Evolutionary conservation across 2,888 invertebrate genomes (phyloP), one percentile per base, ranked within the genome.

Genomic region (Macropis europaea): DNA sequence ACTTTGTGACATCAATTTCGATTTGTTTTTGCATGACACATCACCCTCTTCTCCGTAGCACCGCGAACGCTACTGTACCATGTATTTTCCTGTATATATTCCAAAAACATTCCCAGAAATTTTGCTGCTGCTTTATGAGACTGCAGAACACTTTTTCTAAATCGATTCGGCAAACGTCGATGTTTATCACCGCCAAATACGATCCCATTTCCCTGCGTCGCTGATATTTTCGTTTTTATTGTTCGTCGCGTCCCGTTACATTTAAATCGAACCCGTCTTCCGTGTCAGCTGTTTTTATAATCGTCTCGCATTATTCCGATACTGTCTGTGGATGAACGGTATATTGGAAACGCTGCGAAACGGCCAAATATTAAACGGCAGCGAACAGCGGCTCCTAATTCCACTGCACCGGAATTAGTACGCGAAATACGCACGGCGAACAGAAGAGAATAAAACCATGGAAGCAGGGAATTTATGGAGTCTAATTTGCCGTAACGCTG

Each of bases 251-350:
- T 28, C 13, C 57, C 43, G 36, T 57, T 66, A 52, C 50, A 53
- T 66, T 69, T 53, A 52, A 66, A 69, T 66, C 47, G 32, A 47
- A 38, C 26, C 17, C 17, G 32, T 66, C 50, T 38, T 69, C 66
- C 50, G 43, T 38, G 66, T 66, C 56, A 57, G 36, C 43, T 42
- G 34, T 52, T 66, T 69, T 66, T 38, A 15, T 43, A 57, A 57
- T 57, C 38, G 66, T 45, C 15, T 17, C 30, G 30, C 61, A 19
- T 36, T 43, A 17, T 17, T 32, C 13, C 45, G 57, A 45, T 66
- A 36, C 38, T 43, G 15, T 40, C 47, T 28, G 15, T 17, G 45
- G 36, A 61, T 38, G 36, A 26, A 38, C 66, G 38, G 24, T 28
- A 15, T 26, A 47, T 67, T 13, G 66, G 24, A 36, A n/a, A 42